Evolutionary conservation across 2,797 vertebrate genomes (phyloP).

Genomic region (Aselliscus stoliczkanus): DNA sequence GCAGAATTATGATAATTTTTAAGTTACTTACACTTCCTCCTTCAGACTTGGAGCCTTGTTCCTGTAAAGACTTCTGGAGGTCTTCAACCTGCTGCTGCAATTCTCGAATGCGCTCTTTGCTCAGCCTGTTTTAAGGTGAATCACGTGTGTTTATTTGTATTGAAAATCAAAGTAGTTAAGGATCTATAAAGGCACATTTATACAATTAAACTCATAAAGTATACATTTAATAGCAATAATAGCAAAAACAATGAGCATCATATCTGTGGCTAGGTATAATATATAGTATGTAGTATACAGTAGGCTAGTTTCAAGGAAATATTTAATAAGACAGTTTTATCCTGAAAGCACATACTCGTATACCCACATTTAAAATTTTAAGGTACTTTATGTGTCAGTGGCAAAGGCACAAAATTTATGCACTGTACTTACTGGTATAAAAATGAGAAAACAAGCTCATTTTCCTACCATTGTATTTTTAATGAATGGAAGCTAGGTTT

Average conservation of each 20-base stretch:
- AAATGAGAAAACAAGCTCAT: slow-evolving; percentile 6
- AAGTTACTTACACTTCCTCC: slow-evolving; percentile 86
- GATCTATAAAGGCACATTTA: background rate
- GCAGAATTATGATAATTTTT: background rate
- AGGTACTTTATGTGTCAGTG: background rate
- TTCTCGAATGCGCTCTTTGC: slow-evolving; percentile 86
- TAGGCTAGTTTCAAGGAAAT: background rate
- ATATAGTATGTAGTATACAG: background rate
- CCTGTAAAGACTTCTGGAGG: slow-evolving; percentile 94
- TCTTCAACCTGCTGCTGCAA: slow-evolving; percentile 96
- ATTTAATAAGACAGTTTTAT: background rate
- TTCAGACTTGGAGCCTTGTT: slow-evolving; percentile 91
- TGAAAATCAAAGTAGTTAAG: slow-evolving; percentile 1
- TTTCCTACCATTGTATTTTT: slow-evolving; percentile 24
- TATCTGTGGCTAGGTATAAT: background rate
- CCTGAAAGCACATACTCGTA: background rate
- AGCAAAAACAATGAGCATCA: background rate
- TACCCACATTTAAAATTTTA: background rate
- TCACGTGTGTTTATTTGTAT: background rate
- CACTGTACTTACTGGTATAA: background rate
- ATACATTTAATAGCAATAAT: background rate
- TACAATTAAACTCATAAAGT: background rate
- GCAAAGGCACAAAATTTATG: background rate
- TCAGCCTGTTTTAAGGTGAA: slow-evolving; percentile 83
- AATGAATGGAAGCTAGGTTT: slow-evolving; percentile 25